Percentiles rank a stretch among this genome's conserved stretches.
Conservation (phyloP, 2,113 vertebrate genomes). For the Illadopsis cleaveri region DNA sequence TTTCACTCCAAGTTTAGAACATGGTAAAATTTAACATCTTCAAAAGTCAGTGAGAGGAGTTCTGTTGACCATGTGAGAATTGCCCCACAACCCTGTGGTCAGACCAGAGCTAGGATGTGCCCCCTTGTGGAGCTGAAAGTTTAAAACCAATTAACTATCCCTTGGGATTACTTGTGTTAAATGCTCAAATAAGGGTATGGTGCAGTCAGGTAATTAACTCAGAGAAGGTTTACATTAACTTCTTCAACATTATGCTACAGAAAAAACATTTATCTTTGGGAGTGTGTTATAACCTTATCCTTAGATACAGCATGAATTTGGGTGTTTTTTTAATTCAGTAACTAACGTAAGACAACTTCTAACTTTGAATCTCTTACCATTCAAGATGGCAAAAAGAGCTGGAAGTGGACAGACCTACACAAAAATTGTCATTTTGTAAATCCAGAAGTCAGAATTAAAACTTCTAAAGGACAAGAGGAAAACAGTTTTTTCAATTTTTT, state of each 20-base stretch:
- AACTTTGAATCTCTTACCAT: background rate
- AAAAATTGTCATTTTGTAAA: background rate
- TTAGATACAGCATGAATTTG: background rate
- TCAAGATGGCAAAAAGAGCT: background rate
- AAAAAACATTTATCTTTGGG: background rate
- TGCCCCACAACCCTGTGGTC: background rate
- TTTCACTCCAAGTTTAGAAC: background rate
- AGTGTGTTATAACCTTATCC: background rate
- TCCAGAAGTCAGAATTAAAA: background rate
- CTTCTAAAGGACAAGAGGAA: background rate
- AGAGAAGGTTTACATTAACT: background rate
- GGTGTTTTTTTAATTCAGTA: background rate
- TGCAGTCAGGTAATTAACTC: background rate
- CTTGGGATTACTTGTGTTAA: background rate
- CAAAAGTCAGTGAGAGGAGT: background rate
- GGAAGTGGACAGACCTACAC: background rate
- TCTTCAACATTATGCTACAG: background rate
- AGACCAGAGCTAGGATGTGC: no score
- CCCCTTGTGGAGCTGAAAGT: background rate
- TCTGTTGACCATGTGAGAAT: background rate
- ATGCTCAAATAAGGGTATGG: background rate
- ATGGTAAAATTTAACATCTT: background rate
- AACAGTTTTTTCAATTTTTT: background rate
- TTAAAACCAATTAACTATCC: background rate
- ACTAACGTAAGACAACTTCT: background rate